phyloP scores from a whole-genome alignment of 2,113 vertebrate species.

The Butorides virescens region DNA sequence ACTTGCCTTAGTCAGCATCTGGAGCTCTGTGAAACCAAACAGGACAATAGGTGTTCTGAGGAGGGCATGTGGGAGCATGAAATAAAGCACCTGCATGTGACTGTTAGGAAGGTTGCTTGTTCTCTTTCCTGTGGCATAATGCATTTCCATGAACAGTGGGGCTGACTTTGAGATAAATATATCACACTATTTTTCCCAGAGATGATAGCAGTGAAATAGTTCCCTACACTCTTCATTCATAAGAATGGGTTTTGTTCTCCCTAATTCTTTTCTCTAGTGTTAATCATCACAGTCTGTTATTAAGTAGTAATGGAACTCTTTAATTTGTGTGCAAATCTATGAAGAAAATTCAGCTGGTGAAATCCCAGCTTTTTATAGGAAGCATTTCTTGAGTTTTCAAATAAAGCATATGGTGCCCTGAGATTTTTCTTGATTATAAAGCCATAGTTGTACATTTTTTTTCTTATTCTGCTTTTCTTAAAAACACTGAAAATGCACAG shows the following conservation, averaged over 20 bases:
- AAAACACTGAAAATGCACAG: not conserved
- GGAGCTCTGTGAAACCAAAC: not conserved
- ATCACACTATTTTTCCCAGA: not conserved
- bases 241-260: not conserved
- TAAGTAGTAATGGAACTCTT: not conserved
- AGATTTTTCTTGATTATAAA: not conserved
- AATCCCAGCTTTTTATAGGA: not conserved
- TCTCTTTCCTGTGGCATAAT: not conserved
- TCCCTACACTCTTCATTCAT: not conserved
- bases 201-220: not conserved
- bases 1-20: not conserved
- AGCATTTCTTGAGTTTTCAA: not conserved
- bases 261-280: not conserved
- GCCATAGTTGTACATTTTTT: not conserved
- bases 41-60: not conserved
- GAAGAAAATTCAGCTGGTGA: not conserved
- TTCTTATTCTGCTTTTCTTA: not conserved
- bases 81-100: not conserved
- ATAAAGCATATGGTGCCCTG: not conserved
- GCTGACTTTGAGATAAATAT: not conserved
- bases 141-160: not conserved
- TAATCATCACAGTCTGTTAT: not conserved
- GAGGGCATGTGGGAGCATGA: not conserved
- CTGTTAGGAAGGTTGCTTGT: not conserved
- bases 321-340: not conserved